Base-by-base conservation (phyloP, 2,888 invertebrate species). In the Muschampia plurimacula region DNA sequence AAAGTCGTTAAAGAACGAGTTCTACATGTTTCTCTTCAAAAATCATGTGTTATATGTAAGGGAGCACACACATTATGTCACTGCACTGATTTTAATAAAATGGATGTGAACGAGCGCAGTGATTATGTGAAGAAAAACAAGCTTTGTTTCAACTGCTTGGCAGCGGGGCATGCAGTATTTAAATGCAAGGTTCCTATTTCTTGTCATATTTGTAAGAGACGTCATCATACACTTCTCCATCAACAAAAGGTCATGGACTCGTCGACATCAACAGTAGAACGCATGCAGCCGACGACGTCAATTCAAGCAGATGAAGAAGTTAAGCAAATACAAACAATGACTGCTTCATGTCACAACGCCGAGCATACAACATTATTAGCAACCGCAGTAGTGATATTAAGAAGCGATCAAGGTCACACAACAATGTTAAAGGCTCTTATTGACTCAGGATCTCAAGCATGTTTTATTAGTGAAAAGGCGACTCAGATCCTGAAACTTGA, bases 171-270 rank as follows among this genome's bases (percentile, higher is more conserved):
- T 15, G 52, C 52, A 2, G 52, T 15, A 52, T 52, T 52, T 15
- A 52, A 52, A 52, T 52, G 52, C 15, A 52, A 52, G 15, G 52
- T 52, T 8, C 52, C 52, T 52, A 15, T 52, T 6, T 52, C 52
- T 1, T 52, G 52, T 52, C 52, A 52, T 52, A 52, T 12, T 6
- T 52, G 52, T 8, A 52, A 15, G 8, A 52, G 52, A 52, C 52
- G 52, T 15, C 52, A 52, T 15, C 52, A 52, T 52, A 52, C 52
- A 52, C 52, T 52, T 52, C 52, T 52, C 52, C 52, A 52, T 52
- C 52, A 52, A 15, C 15, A 12, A 52, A 52, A 1, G 15, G 49
- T 49, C 6, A 49, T 5, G 49, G 52, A 52, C 52, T 15, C 15
- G 52, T 52, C 52, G 52, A 52, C 52, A 15, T 8, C 52, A 15